Conservation (phyloP, 1,140 invertebrate species). For the Drosophila miranda region DNA sequence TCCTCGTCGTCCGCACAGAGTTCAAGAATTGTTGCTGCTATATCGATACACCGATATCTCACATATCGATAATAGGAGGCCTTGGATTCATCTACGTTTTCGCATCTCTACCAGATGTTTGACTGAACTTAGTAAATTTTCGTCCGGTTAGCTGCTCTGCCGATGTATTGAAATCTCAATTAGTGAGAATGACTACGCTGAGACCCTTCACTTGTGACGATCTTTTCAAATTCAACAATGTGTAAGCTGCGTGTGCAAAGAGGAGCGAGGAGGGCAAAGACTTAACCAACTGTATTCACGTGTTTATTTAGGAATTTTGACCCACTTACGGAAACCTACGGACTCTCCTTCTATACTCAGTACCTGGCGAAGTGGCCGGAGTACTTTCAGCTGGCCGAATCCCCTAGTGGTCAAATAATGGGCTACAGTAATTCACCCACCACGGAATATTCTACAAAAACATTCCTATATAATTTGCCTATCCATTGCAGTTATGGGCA, state of each 20-base stretch:
- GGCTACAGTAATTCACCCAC: slow-evolving; percentile 94
- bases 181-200: slow-evolving; percentile 91
- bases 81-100: too few species aligned
- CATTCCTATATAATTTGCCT: neutral
- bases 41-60: too few species aligned
- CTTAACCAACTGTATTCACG: neutral
- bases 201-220: slow-evolving; percentile 96
- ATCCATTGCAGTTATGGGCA: slow-evolving; percentile 94
- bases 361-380: slow-evolving; percentile 99
- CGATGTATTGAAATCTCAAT: too few species aligned
- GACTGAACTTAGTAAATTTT: too few species aligned
- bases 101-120: too few species aligned
- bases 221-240: slow-evolving; percentile 97
- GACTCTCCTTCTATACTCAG: slow-evolving; percentile 98
- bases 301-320: slow-evolving; percentile 92
- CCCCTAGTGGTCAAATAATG: slow-evolving; percentile 97
- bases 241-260: slow-evolving; percentile 86
- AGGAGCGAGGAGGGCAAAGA: too few species aligned
- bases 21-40: too few species aligned
- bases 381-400: slow-evolving; percentile 98
- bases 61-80: too few species aligned
- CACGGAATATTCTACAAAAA: neutral
- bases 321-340: slow-evolving; percentile 98
- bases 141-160: too few species aligned
- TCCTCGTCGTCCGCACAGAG: too few species aligned